These are phyloP conservation scores for Calyptomena viridis DNA, from an alignment of 2,113 vertebrate species.

Conservation along the genomic window DNA sequence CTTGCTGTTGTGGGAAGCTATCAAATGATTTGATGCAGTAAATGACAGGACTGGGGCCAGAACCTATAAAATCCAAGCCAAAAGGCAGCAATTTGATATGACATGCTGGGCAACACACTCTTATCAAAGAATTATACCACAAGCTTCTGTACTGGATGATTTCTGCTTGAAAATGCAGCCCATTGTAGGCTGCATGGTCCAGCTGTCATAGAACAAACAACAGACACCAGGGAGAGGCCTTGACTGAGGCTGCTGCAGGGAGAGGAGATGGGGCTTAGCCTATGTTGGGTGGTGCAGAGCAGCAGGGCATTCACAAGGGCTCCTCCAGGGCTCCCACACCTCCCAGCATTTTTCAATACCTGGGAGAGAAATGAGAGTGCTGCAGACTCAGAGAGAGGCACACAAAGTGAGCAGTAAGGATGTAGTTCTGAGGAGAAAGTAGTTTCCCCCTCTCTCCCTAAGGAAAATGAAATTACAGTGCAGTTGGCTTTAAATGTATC, in stretches of 20 bases:
- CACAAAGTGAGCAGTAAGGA: background rate
- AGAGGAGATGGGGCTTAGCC: background rate
- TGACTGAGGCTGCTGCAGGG: background rate
- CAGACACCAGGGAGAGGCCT: accelerated
- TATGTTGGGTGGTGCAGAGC: background rate
- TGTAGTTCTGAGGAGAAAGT: background rate
- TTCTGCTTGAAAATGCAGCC: background rate
- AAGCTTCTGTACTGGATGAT: background rate
- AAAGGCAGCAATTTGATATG: background rate
- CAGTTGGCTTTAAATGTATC: conserved; percentile 31
- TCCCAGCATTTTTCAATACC: background rate
- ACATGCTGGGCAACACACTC: accelerated
- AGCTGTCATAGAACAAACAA: background rate
- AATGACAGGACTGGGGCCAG: background rate
- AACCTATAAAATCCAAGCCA: background rate
- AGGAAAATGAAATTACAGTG: conserved; percentile 57
- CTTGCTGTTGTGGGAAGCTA: background rate
- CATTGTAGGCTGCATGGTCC: background rate
- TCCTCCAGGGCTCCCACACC: background rate
- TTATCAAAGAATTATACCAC: background rate
- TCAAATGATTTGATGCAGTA: background rate
- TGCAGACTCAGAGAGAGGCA: background rate
- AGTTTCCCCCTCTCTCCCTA: background rate
- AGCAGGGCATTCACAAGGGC: background rate
- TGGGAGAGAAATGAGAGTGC: background rate